phyloP scores from a whole-genome alignment of 2,888 invertebrate species.

The Troides oblongomaculatus region DNA sequence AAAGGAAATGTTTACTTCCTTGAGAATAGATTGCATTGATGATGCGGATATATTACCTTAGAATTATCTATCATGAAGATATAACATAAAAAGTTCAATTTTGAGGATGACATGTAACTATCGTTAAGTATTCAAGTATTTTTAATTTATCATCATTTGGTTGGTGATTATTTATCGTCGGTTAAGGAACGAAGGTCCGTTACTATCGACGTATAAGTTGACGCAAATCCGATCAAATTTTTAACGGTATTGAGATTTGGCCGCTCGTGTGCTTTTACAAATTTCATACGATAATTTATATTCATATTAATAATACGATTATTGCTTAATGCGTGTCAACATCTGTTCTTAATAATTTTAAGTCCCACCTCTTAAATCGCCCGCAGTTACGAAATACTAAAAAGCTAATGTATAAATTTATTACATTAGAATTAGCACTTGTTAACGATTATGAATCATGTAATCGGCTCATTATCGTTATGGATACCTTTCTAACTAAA shows the following conservation, averaged over 20 bases:
- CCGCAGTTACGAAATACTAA: conserved; percentile 20
- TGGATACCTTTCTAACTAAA: conserved; percentile 5
- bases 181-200: conserved; percentile 39
- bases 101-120: not conserved
- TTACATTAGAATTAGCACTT: conserved; percentile 26
- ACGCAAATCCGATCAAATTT: conserved; percentile 75
- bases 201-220: conserved; percentile 59
- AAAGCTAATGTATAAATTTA: conserved; percentile 14
- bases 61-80: not conserved
- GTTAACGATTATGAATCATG: conserved; percentile 17
- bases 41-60: not conserved
- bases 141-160: conserved; percentile 28
- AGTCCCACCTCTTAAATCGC: conserved; percentile 9
- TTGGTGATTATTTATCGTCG: conserved; percentile 32
- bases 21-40: too few species aligned
- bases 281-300: conserved; percentile 58
- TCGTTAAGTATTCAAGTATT: not conserved
- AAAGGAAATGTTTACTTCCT: too few species aligned
- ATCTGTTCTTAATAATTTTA: conserved; percentile 19
- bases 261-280: conserved; percentile 48
- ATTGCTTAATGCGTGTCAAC: conserved; percentile 48
- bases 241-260: conserved; percentile 67
- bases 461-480: conserved; percentile 14
- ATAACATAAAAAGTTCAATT: not conserved
- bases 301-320: conserved; percentile 55